phyloP scores from a whole-genome alignment of 2,113 vertebrate genomes.

The Anguilla japonica region DNA sequence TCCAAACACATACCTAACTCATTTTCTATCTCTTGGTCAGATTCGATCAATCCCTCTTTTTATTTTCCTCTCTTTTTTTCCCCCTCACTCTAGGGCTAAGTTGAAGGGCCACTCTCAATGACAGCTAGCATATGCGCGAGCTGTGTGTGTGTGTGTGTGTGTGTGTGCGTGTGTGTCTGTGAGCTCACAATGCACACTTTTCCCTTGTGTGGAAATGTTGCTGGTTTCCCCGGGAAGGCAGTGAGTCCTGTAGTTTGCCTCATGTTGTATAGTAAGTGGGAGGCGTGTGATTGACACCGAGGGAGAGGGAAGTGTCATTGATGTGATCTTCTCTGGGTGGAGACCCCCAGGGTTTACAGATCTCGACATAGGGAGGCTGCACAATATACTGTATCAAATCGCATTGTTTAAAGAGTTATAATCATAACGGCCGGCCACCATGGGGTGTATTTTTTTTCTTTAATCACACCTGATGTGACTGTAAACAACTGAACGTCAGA shows the following conservation, averaged over 20 bases:
- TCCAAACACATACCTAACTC: background rate
- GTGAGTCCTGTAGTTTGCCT: background rate
- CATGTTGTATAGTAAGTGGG: background rate
- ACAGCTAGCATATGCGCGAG: background rate
- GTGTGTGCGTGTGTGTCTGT: background rate
- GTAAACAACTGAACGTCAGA: too few species aligned
- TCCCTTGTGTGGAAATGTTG: background rate
- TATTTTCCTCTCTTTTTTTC: background rate
- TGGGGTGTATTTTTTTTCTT: too few species aligned
- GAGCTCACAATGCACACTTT: background rate
- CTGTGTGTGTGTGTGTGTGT: background rate
- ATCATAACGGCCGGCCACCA: too few species aligned
- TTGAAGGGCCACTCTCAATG: background rate
- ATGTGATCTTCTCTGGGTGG: background rate
- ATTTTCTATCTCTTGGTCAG: background rate
- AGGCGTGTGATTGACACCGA: background rate
- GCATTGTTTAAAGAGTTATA: too few species aligned
- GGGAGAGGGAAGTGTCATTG: background rate
- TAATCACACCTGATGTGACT: too few species aligned
- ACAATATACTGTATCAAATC: background rate
- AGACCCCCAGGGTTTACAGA: background rate
- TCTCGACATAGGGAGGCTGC: too few species aligned
- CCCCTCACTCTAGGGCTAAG: background rate
- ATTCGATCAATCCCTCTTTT: background rate
- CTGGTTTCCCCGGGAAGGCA: too few species aligned